phyloP scores from a whole-genome alignment of 2,797 vertebrate genomes.

The Malacoraja senta region DNA sequence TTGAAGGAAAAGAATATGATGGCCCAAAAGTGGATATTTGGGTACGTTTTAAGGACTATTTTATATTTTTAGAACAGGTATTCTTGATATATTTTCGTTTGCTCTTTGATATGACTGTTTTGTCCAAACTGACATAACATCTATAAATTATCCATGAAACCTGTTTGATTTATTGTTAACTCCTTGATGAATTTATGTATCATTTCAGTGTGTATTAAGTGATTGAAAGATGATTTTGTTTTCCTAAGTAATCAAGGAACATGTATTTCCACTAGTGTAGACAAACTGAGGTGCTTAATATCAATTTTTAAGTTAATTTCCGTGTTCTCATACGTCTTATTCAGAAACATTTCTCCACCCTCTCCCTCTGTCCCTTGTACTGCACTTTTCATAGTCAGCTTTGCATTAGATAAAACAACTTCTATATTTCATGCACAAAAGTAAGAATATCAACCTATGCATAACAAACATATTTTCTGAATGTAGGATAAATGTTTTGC shows the following conservation, averaged over 20 bases:
- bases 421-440: not conserved
- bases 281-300: not conserved
- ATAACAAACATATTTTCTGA: too few relatives aligned
- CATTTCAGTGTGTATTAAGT: not conserved
- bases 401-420: not conserved
- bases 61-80: not conserved
- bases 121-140: not conserved
- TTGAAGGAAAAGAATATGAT: constrained; percentile 95
- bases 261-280: not conserved
- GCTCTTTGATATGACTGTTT: not conserved
- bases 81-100: not conserved
- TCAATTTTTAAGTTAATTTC: not conserved
- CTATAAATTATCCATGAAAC: too few relatives aligned
- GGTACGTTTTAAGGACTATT: constrained; percentile 59
- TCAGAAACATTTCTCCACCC: not conserved
- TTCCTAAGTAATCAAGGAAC: not conserved
- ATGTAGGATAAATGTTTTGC: not conserved
- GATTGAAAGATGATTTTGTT: not conserved
- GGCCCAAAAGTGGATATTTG: constrained; percentile 98
- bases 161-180: too few relatives aligned
- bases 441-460: not conserved
- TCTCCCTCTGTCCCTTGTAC: not conserved
- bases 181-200: not conserved
- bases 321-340: not conserved
- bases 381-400: not conserved